Evolutionary conservation across 2,797 vertebrate species (phyloP), one percentile per base, ranked within the genome.

Genomic region (Knipowitschia caucasica): DNA sequence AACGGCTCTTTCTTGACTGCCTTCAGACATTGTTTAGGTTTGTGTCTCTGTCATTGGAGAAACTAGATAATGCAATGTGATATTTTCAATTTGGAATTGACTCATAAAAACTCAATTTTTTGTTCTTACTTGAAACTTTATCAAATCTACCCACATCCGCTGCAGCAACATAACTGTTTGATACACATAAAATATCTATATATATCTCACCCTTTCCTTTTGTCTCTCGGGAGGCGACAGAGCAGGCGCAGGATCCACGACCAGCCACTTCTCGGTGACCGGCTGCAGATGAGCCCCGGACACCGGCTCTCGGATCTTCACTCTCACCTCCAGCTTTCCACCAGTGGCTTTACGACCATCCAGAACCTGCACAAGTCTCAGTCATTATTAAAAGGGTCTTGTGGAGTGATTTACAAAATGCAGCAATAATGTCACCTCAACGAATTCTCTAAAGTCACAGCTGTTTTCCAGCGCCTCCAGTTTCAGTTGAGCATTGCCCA

Each of bases 341-440:
- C 93, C 93, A 0, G 94, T 94, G 49, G 93, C 80, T 75, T 91
- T 92, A 21, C 94, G 92, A 2, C 94, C 94, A 7, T 96, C 94
- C 82, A 96, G 82, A 47, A 96, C 92, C 94, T 85, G 51, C 7
- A 7, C 34, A 56, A 53, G 33, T 69, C 18, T 53, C 5, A n/a
- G 12, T 25, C n/a, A 21, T 1, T 0, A 1, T n/a, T 17, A 53
- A 18, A 25, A 43, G 3, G 38, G 18, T 44, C 17, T 6, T 15
- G 0, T 1, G 9, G 15, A 27, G 10, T 18, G 7, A n/a, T 10
- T 15, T 43, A 30, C 2, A 30, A 29, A 30, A 7, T 30, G 3
- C 27, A 30, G n/a, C n/a, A n/a, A n/a, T n/a, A n/a, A n/a, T 46
- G 64, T 79, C 59, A 93, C 94, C 76, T 95, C 94, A 6, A 96